Conservation (phyloP, 2,888 invertebrate genomes). For the Alviniconcha strummeri region DNA sequence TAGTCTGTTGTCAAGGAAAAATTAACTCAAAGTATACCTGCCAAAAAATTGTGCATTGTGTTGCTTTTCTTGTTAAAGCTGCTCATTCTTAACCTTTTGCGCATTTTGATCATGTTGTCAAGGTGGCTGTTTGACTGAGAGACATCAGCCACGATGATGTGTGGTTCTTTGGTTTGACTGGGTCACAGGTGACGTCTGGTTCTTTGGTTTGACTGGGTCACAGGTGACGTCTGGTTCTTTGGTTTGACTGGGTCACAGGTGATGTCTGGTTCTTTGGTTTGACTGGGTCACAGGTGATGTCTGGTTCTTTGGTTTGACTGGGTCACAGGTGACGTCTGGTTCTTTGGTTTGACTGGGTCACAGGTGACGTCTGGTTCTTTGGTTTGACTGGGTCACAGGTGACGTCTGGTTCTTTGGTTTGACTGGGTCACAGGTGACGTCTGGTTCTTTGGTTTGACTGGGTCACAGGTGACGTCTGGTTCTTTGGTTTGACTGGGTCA, state of each 20-base stretch:
- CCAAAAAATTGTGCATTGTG: too few species aligned
- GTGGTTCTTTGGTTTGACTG: too few species aligned
- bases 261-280: conserved; percentile 39
- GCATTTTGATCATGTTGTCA: too few species aligned
- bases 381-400: conserved; percentile 49
- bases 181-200: conserved; percentile 56
- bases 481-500: neutral
- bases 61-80: too few species aligned
- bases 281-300: conserved; percentile 56
- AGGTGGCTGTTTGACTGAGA: too few species aligned
- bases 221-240: conserved; percentile 56
- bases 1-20: too few species aligned
- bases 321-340: conserved; percentile 56
- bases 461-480: conserved; percentile 56
- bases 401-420: conserved; percentile 39
- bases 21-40: too few species aligned
- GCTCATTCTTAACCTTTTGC: too few species aligned
- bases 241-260: conserved; percentile 49
- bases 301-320: too few species aligned
- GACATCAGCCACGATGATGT: too few species aligned
- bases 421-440: conserved; percentile 56
- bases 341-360: neutral
- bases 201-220: neutral
- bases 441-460: too few species aligned
- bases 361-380: conserved; percentile 56